These are phyloP conservation scores for Actinostola sp. DNA, from an alignment of 92 coral and sea anemone genomes.

Conservation along the genomic window DNA sequence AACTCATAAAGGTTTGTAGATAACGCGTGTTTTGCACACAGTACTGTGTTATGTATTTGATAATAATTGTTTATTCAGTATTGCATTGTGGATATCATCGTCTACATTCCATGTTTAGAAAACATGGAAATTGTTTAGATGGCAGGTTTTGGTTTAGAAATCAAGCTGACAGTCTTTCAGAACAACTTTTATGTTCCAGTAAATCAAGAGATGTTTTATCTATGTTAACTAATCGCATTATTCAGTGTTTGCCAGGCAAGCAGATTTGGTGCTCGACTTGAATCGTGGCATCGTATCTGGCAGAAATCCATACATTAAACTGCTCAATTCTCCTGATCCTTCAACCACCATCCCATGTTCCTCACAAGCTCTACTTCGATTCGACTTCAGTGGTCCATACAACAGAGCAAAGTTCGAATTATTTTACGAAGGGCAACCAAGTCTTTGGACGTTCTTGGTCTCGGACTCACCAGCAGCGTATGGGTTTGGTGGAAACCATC, in stretches of 20 bases:
- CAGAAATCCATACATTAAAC: slow-evolving; percentile 42
- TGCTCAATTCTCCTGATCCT: slow-evolving; percentile 42
- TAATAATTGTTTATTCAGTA: not conserved
- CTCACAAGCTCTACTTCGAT: slow-evolving; percentile 70
- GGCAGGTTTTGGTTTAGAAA: not conserved
- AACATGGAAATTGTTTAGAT: not conserved
- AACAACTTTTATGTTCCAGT: not conserved
- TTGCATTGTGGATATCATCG: not conserved
- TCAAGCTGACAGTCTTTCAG: not conserved
- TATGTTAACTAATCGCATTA: not conserved
- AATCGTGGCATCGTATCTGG: slow-evolving; percentile 55
- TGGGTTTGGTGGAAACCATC: slow-evolving; percentile 89
- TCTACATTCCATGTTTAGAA: not conserved
- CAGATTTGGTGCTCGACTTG: slow-evolving; percentile 71
- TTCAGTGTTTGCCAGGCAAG: slow-evolving; percentile 19
- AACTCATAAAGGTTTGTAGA: not conserved
- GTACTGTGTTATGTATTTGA: not conserved
- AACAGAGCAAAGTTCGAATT: slow-evolving; percentile 80
- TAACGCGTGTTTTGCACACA: not conserved
- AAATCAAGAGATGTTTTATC: not conserved
- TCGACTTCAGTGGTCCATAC: slow-evolving; percentile 86
- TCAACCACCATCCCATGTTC: slow-evolving; percentile 63
- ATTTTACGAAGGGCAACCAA: slow-evolving; percentile 77
- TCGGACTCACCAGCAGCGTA: slow-evolving; percentile 80
- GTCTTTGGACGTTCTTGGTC: slow-evolving; percentile 76